phyloP scores from a whole-genome alignment of 2,113 vertebrate species.

The Chloropsis cyanopogon region DNA sequence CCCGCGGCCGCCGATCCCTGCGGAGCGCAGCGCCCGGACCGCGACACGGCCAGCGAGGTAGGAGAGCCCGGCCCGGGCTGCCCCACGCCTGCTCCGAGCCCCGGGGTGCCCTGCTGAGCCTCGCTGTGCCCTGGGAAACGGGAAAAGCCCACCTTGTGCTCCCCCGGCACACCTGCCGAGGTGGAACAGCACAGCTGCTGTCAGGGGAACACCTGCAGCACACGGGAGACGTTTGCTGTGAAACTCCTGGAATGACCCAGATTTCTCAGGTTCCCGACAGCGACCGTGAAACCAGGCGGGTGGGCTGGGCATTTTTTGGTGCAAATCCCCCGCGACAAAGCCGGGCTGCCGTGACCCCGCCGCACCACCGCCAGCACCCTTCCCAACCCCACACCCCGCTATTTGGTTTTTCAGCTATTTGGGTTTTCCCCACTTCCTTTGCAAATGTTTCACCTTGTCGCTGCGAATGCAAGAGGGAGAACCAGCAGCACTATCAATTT shows the following conservation, averaged over 20 bases:
- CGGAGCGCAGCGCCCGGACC: fast-evolving
- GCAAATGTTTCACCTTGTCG: background rate
- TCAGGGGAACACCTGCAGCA: background rate
- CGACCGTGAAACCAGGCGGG: fast-evolving
- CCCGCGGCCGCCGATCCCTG: fast-evolving
- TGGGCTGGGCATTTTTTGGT: background rate
- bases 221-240: fast-evolving
- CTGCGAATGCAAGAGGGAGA: background rate
- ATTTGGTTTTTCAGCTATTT: no score
- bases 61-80: background rate
- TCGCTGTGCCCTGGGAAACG: background rate
- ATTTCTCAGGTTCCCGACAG: fast-evolving
- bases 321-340: fast-evolving
- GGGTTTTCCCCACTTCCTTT: fast-evolving
- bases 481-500: fast-evolving
- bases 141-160: fast-evolving
- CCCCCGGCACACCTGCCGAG: fast-evolving
- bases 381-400: background rate
- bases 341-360: background rate
- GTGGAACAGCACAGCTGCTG: background rate
- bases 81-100: background rate
- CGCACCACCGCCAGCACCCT: fast-evolving
- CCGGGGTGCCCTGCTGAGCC: background rate
- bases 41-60: background rate
- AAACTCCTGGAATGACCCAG: fast-evolving